Evolutionary conservation across 2,113 vertebrate species (phyloP), one percentile per base, ranked within the genome.

Genomic region (Pelecanoides urinatrix): DNA sequence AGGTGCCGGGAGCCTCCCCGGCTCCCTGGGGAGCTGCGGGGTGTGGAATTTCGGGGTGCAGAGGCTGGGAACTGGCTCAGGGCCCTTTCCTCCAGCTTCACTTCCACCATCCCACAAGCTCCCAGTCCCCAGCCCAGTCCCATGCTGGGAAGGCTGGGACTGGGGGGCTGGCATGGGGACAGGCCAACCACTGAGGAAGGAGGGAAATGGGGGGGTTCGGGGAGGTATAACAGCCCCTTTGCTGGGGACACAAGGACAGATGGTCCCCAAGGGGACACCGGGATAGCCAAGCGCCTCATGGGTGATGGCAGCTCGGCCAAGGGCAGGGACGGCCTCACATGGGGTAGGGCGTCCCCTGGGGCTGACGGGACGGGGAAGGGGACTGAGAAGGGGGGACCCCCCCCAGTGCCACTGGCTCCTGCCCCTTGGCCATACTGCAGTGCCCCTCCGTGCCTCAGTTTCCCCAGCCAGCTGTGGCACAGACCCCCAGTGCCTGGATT

Each of bases 1-100:
- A 36, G 52, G 13, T 0, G 38, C 38, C 0, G 6, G 59, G 61
- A 92, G 13, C 40, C 16, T 5, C 22, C n/a, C 29, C 0, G 1
- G 25, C 22, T 58, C 27, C 16, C n/a, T 1, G 4, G 21, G 45
- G 29, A 23, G 7, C 2, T 3, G 23, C 0, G 11, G 40, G 27
- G 34, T 32, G 4, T 16, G 52, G 26, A 29, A 38, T 44, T 55
- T 13, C 0, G 16, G 66, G 61, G 44, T 29, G 49, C 15, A 32
- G 49, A 30, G 30, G 29, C 58, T 50, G 71, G 45, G 38, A 58
- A 53, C 18, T 0, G 3, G 42, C 59, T 16, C 82, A 5, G 81
- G 40, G 47, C 11, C 11, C 6, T 53, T 42, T 47, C 10, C 70
- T 85, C 93, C 85, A 81, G 81, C 93, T 50, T 75, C 75, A 65